Percentiles rank a stretch among this genome's conserved stretches.
These are phyloP conservation scores for Erpornis zantholeuca DNA, from an alignment of 2,113 vertebrate species.

Conservation along the genomic window DNA sequence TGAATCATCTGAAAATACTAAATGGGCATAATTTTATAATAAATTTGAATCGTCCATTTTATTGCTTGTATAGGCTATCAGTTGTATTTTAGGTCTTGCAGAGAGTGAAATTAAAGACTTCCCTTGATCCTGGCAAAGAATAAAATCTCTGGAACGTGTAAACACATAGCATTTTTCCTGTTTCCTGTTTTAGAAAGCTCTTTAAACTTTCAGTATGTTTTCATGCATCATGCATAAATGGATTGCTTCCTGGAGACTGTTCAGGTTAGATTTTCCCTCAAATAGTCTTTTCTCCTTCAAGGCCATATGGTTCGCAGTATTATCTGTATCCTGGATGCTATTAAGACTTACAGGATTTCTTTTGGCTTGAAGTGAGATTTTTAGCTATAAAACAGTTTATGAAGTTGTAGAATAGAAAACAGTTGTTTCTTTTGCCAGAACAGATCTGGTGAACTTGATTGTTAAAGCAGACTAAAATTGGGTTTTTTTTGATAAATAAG, in stretches of 20 bases:
- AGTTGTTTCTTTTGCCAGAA: background rate
- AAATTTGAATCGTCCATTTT: background rate
- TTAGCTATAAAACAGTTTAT: background rate
- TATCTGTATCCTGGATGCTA: background rate
- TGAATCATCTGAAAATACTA: background rate
- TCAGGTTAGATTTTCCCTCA: background rate
- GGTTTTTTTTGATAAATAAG: background rate
- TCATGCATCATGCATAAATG: background rate
- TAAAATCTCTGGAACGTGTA: background rate
- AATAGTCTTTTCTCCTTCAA: background rate
- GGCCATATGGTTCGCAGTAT: background rate
- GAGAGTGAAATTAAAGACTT: background rate
- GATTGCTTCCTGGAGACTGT: background rate
- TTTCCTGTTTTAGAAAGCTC: background rate
- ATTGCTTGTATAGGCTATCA: background rate
- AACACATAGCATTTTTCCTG: background rate
- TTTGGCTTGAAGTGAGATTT: background rate
- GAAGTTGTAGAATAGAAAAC: background rate
- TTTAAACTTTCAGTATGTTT: slow-evolving; percentile 2
- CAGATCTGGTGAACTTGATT: background rate
- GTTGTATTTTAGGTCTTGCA: background rate
- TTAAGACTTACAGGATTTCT: background rate
- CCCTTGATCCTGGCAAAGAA: background rate
- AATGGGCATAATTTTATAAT: background rate
- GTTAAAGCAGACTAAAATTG: background rate